Base-by-base conservation (phyloP, 1,140 invertebrate genomes). In the Pseudomyrmex sp. region DNA sequence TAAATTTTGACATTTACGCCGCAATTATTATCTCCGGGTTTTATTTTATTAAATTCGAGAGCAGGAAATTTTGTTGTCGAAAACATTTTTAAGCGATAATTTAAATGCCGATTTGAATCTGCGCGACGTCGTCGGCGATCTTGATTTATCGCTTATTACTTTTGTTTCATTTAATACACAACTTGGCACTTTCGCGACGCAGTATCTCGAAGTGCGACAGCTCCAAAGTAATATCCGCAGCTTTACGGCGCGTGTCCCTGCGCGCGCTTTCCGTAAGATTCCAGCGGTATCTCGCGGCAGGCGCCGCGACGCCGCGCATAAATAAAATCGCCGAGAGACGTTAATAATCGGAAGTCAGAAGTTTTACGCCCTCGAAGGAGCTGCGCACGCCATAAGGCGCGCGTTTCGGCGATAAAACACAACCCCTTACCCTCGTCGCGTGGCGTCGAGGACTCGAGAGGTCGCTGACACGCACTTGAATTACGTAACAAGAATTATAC, bases 381-480 rank as follows among this genome's bases (percentile, higher is more conserved):
- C 68, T 44, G 63, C 18, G 70, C 20, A 70, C 48, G 73, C 59
- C 65, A 79, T 77, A 79, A 84, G 83, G 61, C 48, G 74, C 77
- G 72, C 83, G 74, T 86, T 84, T 84, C 52, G 66, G 12, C 76
- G 83, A 87, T 87, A 87, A 87, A 85, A 86, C 83, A 84, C 52
- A 44, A 79, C 54, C 54, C 82, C 82, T 54, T 52, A 15, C 15
- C 12, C 23, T 74, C 18, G 9, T 4, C 10, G 35, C 35, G 35
- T 35, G 35, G 9, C 3, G 23, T 26, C 12, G 20, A 12, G n/a
- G 69, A 82, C 61, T 61, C 65, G 62, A 56, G 84, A 1, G 56
- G 56, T 63, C 12, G 15, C 18, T 56, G 66, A 46, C 65, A 68
- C 82, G 52, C 70, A 84, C 35, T 35, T 72, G 82, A 85, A 61